Evolutionary conservation across 2,888 invertebrate species (phyloP), one percentile per base, ranked within the genome.

Genomic region (Endotricha flammealis): DNA sequence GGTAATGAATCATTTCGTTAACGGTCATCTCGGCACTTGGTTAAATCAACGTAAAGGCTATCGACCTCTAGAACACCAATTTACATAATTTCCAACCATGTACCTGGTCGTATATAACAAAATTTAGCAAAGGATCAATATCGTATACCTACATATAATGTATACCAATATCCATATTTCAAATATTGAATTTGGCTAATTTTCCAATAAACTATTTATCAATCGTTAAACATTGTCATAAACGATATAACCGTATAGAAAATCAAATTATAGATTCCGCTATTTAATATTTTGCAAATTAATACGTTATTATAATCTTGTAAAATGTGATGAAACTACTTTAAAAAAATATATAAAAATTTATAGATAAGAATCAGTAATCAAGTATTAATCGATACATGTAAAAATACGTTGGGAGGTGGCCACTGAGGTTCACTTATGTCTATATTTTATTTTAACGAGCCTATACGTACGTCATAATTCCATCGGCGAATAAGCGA

Each of bases 1-100:
- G 66, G 76, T 78, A 80, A 82, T 83, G 82, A 83, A 79, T 83
- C 78, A 83, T 82, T 77, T 77, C 65, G 65, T 74, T 78, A 83
- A 80, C 78, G 77, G 80, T 74, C 64, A 64, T 64, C 67, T 68
- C 61, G 69, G 62, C 70, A 77, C 75, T 77, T 69, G 63, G 63
- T 64, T 75, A 66, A 63, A 57, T 72, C 59, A 44, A 64, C 66
- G 63, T 58, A 55, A 49, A 44, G 70, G 67, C 58, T 69, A 63
- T 64, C 64, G 71, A 79, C 68, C 71, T 67, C 56, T 49, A 50
- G 47, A 43, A 36, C 39, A 57, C 53, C 55, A 57, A 74, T 80
- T 77, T 71, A 66, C 72, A 74, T 78, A 70, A 69, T 70, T 53
- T 61, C 51, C 2, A n/a, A 20, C 6, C 7, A 20, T 4, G 20